Evolutionary conservation across 2,797 vertebrate species (phyloP), one percentile per base, ranked within the genome.

Genomic region (Myotis vivesi): DNA sequence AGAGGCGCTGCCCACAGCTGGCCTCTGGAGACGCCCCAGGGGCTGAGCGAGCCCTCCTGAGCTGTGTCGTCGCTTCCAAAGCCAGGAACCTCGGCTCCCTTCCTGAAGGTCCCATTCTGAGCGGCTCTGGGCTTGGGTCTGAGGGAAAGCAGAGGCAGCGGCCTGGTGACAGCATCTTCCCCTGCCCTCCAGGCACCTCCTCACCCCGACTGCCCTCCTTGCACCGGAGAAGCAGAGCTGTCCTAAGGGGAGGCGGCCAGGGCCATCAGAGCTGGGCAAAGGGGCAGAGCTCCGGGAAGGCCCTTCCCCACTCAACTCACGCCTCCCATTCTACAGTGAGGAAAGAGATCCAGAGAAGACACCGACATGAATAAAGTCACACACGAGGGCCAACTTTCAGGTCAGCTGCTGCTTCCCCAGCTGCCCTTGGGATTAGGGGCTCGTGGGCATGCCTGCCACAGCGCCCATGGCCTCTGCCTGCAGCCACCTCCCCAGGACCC

Each of bases 81-180:
- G 96, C 96, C 97, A 95, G 97, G 97, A 95, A 7, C 91, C 94
- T 8, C 46, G 96, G 79, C 89, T 89, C 49, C 84, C 28, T 44
- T 72, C 36, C 53, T 53, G 95, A 77, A 98, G 97, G 82, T 98
- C 98, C 36, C 96, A 96, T 92, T 98, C 98, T 0, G 98, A 98
- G 53, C 72, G 91, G 93, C 98, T 98, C 79, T 98, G 96, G 12
- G 55, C 88, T 8, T 76, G 96, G 44, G 92, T 97, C 98, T 99
- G 72, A 22, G 33, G 33, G 64, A 64, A 57, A 95, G 23, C 71
- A 92, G 53, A 80, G 28, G 28, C 25, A 53, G 41, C 25, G 20
- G 36, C 44, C 13, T 2, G 16, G 33, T 51, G 75, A 71, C 25
- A 57, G 66, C 22, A 25, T n/a, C 71, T 9, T 9, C 30, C 3